These are phyloP conservation scores for Aphidius ervi DNA, from an alignment of 1,140 invertebrate genomes.

Conservation along the genomic window DNA sequence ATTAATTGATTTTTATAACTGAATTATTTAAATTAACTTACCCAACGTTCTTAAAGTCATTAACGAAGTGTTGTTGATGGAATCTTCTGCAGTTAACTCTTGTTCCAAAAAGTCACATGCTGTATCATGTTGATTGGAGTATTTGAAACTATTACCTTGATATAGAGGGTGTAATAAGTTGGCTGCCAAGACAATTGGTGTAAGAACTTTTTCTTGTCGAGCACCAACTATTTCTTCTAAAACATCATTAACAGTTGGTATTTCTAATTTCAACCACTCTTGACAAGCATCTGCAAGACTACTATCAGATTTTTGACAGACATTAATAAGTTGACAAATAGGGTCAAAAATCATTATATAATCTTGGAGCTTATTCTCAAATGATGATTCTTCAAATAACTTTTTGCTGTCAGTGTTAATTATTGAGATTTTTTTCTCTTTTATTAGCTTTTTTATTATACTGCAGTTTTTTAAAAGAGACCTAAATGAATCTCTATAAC, in stretches of 20 bases:
- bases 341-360: slow-evolving; percentile 16
- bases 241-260: slow-evolving; percentile 3
- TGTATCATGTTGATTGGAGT: not conserved
- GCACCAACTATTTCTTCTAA: slow-evolving; percentile 5
- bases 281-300: slow-evolving; percentile 17
- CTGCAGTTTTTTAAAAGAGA: slow-evolving; percentile 16
- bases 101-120: not conserved
- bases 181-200: slow-evolving; percentile 13
- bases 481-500: slow-evolving; percentile 16
- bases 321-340: slow-evolving; percentile 16
- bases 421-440: slow-evolving; percentile 1
- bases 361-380: slow-evolving; percentile 12
- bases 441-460: slow-evolving; percentile 10
- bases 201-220: slow-evolving; percentile 15
- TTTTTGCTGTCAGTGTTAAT: not conserved
- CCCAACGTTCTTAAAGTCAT: too few species aligned
- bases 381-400: slow-evolving; percentile 13
- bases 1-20: too few species aligned
- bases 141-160: not conserved
- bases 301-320: slow-evolving; percentile 12
- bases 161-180: slow-evolving; percentile 19
- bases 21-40: too few species aligned
- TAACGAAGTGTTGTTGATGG: too few species aligned
- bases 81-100: not conserved
- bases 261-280: slow-evolving; percentile 14